phyloP scores from a whole-genome alignment of 2,888 invertebrate genomes.

The Ormyrus rosae region DNA sequence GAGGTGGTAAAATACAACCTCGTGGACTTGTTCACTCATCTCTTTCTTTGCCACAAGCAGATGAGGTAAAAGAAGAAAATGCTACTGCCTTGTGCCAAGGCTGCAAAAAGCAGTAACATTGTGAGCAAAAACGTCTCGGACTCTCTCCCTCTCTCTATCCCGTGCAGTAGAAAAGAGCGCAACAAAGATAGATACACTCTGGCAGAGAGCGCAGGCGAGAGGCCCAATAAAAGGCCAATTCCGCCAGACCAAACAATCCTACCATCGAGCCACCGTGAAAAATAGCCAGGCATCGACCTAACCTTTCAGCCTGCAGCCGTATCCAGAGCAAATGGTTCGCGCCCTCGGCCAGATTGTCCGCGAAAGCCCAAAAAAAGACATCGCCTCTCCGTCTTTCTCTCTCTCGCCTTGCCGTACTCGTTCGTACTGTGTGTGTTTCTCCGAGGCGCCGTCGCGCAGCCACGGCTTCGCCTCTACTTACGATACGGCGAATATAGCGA shows the following conservation, averaged over 20 bases:
- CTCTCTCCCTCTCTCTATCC: no score
- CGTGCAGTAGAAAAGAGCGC: slow-evolving; percentile 12
- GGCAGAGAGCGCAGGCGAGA: slow-evolving; percentile 20
- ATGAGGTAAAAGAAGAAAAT: slow-evolving; percentile 20
- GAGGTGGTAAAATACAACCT: slow-evolving; percentile 30
- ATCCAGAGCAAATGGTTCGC: slow-evolving; percentile 5
- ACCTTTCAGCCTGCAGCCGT: slow-evolving; percentile 24
- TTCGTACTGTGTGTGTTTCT: no score
- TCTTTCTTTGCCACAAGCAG: background rate
- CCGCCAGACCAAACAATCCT: background rate
- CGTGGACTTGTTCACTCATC: slow-evolving; percentile 4
- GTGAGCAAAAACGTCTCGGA: slow-evolving; percentile 16
- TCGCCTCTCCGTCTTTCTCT: background rate
- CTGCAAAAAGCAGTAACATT: slow-evolving; percentile 26
- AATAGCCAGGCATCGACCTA: slow-evolving; percentile 28
- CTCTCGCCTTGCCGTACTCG: no score
- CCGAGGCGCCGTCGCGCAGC: no score
- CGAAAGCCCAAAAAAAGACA: slow-evolving; percentile 38
- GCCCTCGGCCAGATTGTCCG: background rate
- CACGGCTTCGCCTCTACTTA: background rate
- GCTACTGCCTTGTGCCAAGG: slow-evolving; percentile 32
- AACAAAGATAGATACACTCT: background rate
- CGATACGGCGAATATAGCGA: slow-evolving; percentile 22
- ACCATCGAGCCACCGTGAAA: background rate
- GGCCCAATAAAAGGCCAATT: slow-evolving; percentile 12